Evolutionary conservation across 2,797 vertebrate species (phyloP).

Genomic region (Sardinella longiceps): DNA sequence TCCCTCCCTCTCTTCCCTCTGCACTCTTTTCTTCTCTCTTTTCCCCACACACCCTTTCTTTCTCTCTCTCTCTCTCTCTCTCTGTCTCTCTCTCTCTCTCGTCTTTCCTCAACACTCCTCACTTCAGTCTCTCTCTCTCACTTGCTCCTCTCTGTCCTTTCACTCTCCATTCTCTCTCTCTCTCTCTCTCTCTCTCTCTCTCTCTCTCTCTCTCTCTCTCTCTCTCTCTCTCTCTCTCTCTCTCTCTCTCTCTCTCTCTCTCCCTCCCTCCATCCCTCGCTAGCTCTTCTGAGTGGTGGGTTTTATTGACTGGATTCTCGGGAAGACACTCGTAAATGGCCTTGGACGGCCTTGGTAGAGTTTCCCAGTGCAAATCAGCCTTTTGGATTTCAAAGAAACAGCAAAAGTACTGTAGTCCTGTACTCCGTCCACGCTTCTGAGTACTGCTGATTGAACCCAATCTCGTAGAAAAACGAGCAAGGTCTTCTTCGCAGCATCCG

Average conservation of each 20-base stretch:
- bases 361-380: too few species aligned
- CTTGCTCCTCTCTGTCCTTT: background rate
- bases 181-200: background rate
- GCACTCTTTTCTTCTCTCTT: background rate
- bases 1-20: background rate
- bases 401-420: background rate
- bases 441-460: too few species aligned
- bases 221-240: too few species aligned
- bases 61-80: too few species aligned
- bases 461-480: background rate
- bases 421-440: too few species aligned
- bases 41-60: too few species aligned
- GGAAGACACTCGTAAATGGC: background rate
- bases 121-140: background rate
- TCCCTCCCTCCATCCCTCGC: too few species aligned
- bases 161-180: too few species aligned
- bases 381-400: background rate
- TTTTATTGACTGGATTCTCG: slow-evolving; percentile 44
- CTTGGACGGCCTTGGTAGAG: too few species aligned
- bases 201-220: background rate
- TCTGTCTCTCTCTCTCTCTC: background rate
- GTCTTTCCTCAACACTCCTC: too few species aligned
- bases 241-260: too few species aligned
- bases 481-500: background rate
- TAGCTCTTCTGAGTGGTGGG: slow-evolving; percentile 34